These are phyloP conservation scores for Tiliqua scincoides DNA, from an alignment of 2,113 vertebrate genomes.

Conservation along the genomic window DNA sequence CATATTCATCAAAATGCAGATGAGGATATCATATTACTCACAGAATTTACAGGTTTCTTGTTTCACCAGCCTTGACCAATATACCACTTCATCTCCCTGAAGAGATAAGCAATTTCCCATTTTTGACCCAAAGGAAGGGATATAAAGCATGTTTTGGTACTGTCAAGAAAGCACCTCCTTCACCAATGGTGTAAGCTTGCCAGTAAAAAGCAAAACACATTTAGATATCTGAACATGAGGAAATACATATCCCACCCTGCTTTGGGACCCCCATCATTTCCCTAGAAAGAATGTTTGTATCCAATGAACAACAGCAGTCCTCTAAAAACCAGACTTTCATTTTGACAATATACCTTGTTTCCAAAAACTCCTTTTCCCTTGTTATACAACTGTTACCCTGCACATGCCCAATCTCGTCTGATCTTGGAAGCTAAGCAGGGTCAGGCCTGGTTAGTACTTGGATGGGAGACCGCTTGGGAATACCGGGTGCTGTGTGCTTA, in stretches of 20 bases:
- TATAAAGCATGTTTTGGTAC: neutral
- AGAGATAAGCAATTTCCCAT: neutral
- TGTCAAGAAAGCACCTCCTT: neutral
- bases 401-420: no score
- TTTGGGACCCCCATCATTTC: neutral
- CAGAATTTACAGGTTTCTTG: neutral
- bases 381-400: neutral
- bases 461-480: no score
- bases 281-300: neutral
- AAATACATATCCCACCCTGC: neutral
- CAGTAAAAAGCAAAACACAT: neutral
- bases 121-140: neutral
- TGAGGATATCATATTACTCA: neutral
- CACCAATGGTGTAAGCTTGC: neutral
- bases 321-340: neutral
- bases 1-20: conserved; percentile 4
- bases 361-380: neutral
- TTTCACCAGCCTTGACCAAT: neutral
- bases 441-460: no score
- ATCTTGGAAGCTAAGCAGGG: no score
- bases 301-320: neutral
- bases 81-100: neutral
- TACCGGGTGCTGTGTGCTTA: no score
- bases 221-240: neutral
- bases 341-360: neutral